Evolutionary conservation across 2,888 invertebrate species (phyloP), one percentile per base, ranked within the genome.

Genomic region (Volucella bombylans): DNA sequence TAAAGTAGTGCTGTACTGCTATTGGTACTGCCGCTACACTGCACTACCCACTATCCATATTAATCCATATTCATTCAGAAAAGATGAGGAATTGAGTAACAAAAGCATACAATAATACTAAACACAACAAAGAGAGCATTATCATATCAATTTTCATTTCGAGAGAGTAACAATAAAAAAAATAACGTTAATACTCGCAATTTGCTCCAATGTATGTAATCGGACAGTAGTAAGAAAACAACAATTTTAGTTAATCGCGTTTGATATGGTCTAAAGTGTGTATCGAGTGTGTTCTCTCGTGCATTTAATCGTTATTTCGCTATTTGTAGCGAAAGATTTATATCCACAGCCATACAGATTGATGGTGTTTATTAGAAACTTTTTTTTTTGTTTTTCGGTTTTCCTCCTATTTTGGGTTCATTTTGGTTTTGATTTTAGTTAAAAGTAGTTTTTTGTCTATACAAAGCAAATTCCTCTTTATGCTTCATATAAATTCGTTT

Each of bases 101-200:
- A 85, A 85, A 18, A 81, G 55, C 79, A 65, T 52, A 65, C 65
- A 72, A 72, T 31, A 31, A 31, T 31, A 31, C 4, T 79, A 65
- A 79, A 52, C 52, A 64, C 83, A 83, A 73, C 73, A 83, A 73
- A 79, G 68, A 82, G 72, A 62, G 79, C 55, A 72, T 78, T 78
- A 82, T 76, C 62, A 71, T 31, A 74, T 80, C 50, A 41, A 68
- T 50, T 73, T 67, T 78, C 64, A 67, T 62, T 43, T 12, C 39
- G 18, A 57, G 31, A 39, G 47, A 49, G 68, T 47, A 65, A 41
- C 38, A 31, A 68, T 6, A 18, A 23, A 8, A 52, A 54, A 11
- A 65, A 65, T 3, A n/a, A 45, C 4, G 38, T 15, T 18, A 62
- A 38, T 38, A 15, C 31, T 31, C 31, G 31, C n/a, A 49, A 14